phyloP scores from a whole-genome alignment of 1,140 invertebrate species.

The Scaptomyza hsui region DNA sequence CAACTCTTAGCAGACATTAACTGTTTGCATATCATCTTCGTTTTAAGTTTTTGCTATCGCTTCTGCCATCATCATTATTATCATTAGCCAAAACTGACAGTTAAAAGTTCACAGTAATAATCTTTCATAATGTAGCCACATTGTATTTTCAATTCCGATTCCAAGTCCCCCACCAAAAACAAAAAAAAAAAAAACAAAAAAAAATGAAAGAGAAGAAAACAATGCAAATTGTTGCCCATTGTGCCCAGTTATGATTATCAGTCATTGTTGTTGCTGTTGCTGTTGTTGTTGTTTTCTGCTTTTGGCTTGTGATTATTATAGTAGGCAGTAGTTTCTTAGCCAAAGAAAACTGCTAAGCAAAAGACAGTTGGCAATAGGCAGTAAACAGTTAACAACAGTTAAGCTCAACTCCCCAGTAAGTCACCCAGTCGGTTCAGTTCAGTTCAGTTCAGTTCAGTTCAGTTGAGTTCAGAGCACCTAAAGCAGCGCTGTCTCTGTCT shows the following conservation, averaged over 20 bases:
- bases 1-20: too few relatives aligned
- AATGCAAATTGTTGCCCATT: conserved; percentile 62
- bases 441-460: conserved; percentile 54
- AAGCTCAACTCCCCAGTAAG: conserved; percentile 43
- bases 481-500: conserved; percentile 50
- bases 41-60: too few relatives aligned
- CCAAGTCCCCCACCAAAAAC: not conserved
- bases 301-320: conserved; percentile 28
- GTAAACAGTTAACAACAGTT: conserved; percentile 27
- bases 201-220: conserved; percentile 9
- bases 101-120: conserved; percentile 49
- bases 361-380: conserved; percentile 16
- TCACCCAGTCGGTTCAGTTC: conserved; percentile 43
- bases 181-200: not conserved
- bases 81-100: conserved; percentile 21
- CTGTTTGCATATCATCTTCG: not conserved
- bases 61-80: not conserved
- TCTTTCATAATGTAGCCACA: conserved; percentile 48
- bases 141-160: conserved; percentile 20
- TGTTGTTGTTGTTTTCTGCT: conserved; percentile 39
- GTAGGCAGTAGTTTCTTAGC: conserved; percentile 39
- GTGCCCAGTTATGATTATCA: conserved; percentile 76
- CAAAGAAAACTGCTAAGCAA: conserved; percentile 18
- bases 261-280: conserved; percentile 62
- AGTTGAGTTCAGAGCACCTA: conserved; percentile 76